These are phyloP conservation scores for Momotus momota DNA, from an alignment of 2,797 vertebrate genomes.

Conservation along the genomic window DNA sequence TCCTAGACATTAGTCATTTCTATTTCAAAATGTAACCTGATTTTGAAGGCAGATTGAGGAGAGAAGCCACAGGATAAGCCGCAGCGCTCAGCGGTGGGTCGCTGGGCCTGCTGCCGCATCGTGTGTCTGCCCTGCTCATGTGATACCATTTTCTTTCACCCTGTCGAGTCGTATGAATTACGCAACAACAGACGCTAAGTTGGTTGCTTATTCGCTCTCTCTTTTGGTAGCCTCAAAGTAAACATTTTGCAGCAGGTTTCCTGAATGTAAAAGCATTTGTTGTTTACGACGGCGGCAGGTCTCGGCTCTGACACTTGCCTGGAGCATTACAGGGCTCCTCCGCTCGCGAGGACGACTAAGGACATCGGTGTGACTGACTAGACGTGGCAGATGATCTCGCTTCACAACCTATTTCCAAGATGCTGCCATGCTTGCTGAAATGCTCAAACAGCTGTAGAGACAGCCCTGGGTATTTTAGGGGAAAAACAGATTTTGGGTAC, in stretches of 20 bases:
- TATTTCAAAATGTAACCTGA: background rate
- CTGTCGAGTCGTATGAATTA: background rate
- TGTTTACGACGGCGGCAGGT: background rate
- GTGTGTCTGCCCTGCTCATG: background rate
- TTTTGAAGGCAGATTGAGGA: background rate
- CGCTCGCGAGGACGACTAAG: constrained; percentile 1
- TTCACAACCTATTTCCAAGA: background rate
- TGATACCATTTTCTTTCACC: background rate
- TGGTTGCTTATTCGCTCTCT: background rate
- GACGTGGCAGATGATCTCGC: background rate
- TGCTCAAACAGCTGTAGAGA: background rate
- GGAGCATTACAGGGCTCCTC: background rate
- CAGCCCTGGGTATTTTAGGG: background rate
- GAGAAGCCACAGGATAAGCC: background rate
- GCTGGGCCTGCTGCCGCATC: background rate
- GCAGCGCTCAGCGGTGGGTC: background rate
- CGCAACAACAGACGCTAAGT: background rate
- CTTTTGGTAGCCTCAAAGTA: background rate
- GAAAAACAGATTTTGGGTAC: background rate
- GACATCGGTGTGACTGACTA: constrained; percentile 20
- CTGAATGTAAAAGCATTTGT: background rate
- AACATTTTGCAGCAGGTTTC: background rate
- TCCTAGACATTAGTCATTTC: background rate
- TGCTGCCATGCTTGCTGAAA: background rate
- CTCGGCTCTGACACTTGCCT: constrained; percentile 64